Conservation (phyloP, 2,888 invertebrate species). For the Pachymerium ferrugineum region DNA sequence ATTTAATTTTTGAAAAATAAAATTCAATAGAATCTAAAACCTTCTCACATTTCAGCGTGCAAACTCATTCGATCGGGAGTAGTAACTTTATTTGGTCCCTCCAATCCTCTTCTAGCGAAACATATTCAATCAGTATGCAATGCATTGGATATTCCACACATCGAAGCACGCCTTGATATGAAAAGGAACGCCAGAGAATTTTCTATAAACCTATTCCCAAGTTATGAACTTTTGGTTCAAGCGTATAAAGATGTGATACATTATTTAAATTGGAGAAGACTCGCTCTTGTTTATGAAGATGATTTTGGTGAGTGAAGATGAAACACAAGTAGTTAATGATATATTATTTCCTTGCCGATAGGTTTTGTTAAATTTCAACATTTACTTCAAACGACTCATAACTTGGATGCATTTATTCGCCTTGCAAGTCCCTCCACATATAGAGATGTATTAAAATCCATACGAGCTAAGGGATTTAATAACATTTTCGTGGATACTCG, state of each 20-base stretch:
- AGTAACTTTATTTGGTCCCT: slow-evolving; percentile 80
- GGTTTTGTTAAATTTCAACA: slow-evolving; percentile 80
- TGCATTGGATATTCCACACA: slow-evolving; percentile 81
- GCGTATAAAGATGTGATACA: slow-evolving; percentile 77
- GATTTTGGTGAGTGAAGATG: slow-evolving; percentile 54
- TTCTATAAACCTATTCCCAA: slow-evolving; percentile 83
- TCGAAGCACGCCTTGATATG: slow-evolving; percentile 61
- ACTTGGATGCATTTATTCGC: slow-evolving; percentile 63
- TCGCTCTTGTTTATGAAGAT: slow-evolving; percentile 89
- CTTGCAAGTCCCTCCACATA: slow-evolving; percentile 65
- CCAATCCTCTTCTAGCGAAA: slow-evolving; percentile 68
- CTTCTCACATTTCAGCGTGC: slow-evolving; percentile 56
- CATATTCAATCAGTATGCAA: slow-evolving; percentile 85
- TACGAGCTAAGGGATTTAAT: slow-evolving; percentile 74
- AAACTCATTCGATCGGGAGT: slow-evolving; percentile 74
- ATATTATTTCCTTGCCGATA: slow-evolving; percentile 43
- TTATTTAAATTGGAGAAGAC: slow-evolving; percentile 86
- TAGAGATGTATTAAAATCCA: slow-evolving; percentile 67
- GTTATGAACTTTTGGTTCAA: slow-evolving; percentile 70
- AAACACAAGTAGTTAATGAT: not conserved
- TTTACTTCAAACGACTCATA: slow-evolving; percentile 62
- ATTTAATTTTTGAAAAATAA: not conserved
- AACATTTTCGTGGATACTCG: slow-evolving; percentile 79
- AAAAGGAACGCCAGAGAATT: slow-evolving; percentile 58
- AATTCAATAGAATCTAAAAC: not conserved